Evolutionary conservation across 2,113 vertebrate species (phyloP), one percentile per base, ranked within the genome.

Genomic region (Balaeniceps rex): DNA sequence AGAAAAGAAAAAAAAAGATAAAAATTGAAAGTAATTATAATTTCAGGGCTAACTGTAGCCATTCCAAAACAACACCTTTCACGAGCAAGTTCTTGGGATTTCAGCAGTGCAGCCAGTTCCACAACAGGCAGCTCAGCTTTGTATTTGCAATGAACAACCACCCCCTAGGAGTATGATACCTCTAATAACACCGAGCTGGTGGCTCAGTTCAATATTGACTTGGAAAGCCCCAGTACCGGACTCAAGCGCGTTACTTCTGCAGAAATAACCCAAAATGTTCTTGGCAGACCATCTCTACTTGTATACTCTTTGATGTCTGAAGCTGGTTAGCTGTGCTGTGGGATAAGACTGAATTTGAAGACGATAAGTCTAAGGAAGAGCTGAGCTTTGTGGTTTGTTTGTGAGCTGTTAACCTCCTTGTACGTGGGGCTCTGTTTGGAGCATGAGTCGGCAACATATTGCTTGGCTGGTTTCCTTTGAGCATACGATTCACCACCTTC

Each of bases 41-140:
- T 90, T 94, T 91, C 70, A 89, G 78, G 64, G 68, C 51, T 94
- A 90, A 91, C 70, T 31, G 60, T 82, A 93, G n/a, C 78, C 34
- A 51, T 83, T 94, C 44, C 58, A 78, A 88, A 95, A 55, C 31
- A 54, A 9, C 24, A 88, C 34, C 26, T 90, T 93, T 70, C 65
- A 58, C 21, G 28, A 82, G 34, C 34, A 93, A 82, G 49, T 89
- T 79, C 44, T 60, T 76, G 54, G 60, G 63, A 81, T 90, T 91
- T 93, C 64, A 93, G 58, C 51, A 60, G 66, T 10, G 54, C 70
- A 94, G 34, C 22, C 51, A 82, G 38, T 70, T 72, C 78, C 75
- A 65, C 78, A 80, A 29, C 21, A 87, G 58, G 36, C 70, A 90
- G 49, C n/a, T 61, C 42, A n/a, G 46, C 33, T 88, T 83, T 3